A percentile compares a stretch with the other conserved stretches of the same genome.
These are phyloP conservation scores for Cinara cedri DNA, from an alignment of 2,888 invertebrate species.

Conservation along the genomic window DNA sequence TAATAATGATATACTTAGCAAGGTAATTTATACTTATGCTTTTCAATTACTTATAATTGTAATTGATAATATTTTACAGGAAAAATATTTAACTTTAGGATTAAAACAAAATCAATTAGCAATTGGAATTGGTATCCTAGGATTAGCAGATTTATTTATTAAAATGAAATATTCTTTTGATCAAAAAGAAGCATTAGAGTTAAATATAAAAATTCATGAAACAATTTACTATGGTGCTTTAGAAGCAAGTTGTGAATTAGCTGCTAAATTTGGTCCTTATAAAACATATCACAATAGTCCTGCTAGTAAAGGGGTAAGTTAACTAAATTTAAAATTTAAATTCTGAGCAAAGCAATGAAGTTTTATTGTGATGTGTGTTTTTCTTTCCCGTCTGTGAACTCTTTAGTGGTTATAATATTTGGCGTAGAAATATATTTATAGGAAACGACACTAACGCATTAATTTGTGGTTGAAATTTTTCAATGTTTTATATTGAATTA, in stretches of 20 bases:
- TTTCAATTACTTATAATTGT: constrained; percentile 11
- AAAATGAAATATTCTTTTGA: constrained; percentile 92
- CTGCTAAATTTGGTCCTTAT: constrained; percentile 82
- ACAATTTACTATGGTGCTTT: constrained; percentile 95
- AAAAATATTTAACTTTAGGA: constrained; percentile 59
- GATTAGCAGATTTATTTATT: constrained; percentile 94
- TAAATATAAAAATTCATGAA: constrained; percentile 96
- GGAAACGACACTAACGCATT: too few relatives aligned
- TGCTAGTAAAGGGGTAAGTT: constrained; percentile 79
- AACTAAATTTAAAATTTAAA: neutral
- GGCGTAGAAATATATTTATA: too few relatives aligned
- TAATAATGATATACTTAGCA: constrained; percentile 91
- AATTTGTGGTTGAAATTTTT: too few relatives aligned
- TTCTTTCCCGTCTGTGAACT: too few relatives aligned
- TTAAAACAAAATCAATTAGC: constrained; percentile 89
- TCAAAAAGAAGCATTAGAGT: constrained; percentile 78
- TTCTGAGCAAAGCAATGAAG: too few relatives aligned
- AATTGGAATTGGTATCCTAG: constrained; percentile 94
- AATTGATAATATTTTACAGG: constrained; percentile 39
- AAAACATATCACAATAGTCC: constrained; percentile 91
- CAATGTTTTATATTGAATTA: too few relatives aligned
- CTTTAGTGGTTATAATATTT: too few relatives aligned
- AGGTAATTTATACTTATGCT: constrained; percentile 67
- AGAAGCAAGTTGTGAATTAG: constrained; percentile 93
- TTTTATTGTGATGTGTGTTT: too few relatives aligned